Conservation (phyloP, 2,113 vertebrate genomes). For the Silurus asotus region DNA sequence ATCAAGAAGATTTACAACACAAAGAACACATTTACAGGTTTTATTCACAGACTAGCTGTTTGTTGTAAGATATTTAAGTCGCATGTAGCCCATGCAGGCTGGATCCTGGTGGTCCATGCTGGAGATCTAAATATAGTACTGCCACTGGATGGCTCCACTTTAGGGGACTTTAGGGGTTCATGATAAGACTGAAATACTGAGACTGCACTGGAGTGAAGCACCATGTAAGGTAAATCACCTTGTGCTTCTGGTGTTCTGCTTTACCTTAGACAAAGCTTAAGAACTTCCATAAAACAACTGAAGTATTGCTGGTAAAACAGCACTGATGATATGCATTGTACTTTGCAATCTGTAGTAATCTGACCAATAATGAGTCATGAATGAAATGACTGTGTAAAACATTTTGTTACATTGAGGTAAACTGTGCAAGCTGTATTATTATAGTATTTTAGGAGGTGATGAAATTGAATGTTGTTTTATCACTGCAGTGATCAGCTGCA, state of each 20-base stretch:
- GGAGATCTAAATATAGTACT: not conserved
- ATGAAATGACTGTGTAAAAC: not conserved
- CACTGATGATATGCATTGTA: not conserved
- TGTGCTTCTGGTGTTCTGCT: not conserved
- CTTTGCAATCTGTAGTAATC: not conserved
- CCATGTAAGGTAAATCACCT: not conserved
- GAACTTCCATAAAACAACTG: not conserved
- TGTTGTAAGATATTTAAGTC: not conserved
- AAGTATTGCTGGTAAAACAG: not conserved
- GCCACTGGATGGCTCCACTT: not conserved
- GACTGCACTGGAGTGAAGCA: not conserved
- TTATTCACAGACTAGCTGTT: not conserved
- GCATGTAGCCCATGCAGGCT: not conserved
- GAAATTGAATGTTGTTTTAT: not conserved
- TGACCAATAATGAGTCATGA: not conserved
- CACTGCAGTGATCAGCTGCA: not conserved
- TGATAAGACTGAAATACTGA: slow-evolving; percentile 20
- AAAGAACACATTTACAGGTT: not conserved
- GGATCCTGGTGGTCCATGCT: not conserved
- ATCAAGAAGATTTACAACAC: not conserved
- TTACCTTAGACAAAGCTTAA: slow-evolving; percentile 7
- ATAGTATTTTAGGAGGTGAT: not conserved
- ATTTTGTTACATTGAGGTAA: not conserved
- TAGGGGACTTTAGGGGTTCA: not conserved
- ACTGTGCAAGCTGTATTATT: not conserved